Base-by-base conservation (phyloP, 2,113 vertebrate species). In the Pangasianodon gigas region DNA sequence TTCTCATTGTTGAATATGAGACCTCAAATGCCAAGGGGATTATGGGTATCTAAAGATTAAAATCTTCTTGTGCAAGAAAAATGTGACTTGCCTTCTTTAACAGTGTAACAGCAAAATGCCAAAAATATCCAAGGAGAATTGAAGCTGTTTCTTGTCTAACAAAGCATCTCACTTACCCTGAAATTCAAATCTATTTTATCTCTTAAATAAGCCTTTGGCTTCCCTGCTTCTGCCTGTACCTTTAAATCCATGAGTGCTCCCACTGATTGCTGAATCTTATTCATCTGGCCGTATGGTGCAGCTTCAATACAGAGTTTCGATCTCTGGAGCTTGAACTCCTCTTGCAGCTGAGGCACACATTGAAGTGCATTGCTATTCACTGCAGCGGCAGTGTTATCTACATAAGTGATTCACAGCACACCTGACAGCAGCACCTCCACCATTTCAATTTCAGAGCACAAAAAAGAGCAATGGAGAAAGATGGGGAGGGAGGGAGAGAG, bases 401-500 rank as follows among this genome's bases (percentile, higher is more conserved):
- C 87, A 91, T 91, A 91, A 87, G 88, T 67, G 67, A 88, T 91
- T 84, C 69, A 83, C 29, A 21, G 67, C 69, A 74, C 52, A 89
- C 75, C 85, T 88, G 83, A 75, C 67, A 75, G 58, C 65, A 67
- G 65, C 75, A 82, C 77, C 79, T 82, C 74, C 37, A 71, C 85
- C 32, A 54, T 86, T 67, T 86, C 44, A 21, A 69, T 90, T 90
- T 65, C 32, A 46, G 62, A 71, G 79, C 48, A 52, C 81, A 85
- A 44, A 60, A 85, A 65, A n/a, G 56, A 29, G 58, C 0, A n/a
- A 80, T 29, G 84, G n/a, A 51, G 62, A 32, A 26, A 24, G 44
- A 37, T 83, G 32, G 51, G n/a, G 84, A 48, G 14, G 10, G 37
- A 48, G 19, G 51, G 77, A 19, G 80, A 21, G 1, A 60, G 32